Percentiles rank a stretch among this genome's conserved stretches.
Evolutionary conservation across 2,113 vertebrate genomes (phyloP).

Genomic region (Gambusia holbrooki): DNA sequence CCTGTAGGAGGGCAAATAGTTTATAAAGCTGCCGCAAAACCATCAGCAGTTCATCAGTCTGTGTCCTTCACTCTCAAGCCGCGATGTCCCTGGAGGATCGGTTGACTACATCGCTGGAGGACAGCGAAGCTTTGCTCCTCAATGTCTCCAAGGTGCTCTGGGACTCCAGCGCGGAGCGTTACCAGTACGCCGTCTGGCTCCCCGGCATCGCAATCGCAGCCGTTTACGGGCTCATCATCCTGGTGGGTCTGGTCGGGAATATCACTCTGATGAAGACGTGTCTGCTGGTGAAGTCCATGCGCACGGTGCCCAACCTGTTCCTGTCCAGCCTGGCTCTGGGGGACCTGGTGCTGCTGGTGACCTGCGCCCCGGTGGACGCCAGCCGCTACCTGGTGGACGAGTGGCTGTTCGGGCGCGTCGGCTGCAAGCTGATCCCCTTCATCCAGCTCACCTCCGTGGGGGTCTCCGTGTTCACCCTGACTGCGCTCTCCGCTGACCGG

Average conservation of each 20-base stretch:
- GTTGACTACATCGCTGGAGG: conserved; percentile 6
- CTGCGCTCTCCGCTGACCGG: conserved; percentile 95
- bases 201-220: conserved; percentile 59
- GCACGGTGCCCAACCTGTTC: conserved; percentile 93
- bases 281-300: conserved; percentile 87
- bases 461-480: conserved; percentile 97
- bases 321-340: conserved; percentile 94
- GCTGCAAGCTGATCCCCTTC: conserved; percentile 96
- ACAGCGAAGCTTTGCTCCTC: not conserved
- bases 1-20: conserved; percentile 3
- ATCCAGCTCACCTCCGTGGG: conserved; percentile 97
- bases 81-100: conserved; percentile 59
- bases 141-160: conserved; percentile 35
- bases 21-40: conserved; percentile 37
- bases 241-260: conserved; percentile 91
- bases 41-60: not conserved
- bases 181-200: conserved; percentile 54
- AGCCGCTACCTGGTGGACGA: conserved; percentile 90
- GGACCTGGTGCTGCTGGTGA: conserved; percentile 91
- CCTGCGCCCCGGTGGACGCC: conserved; percentile 95
- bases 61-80: not conserved
- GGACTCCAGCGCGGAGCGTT: conserved; percentile 13
- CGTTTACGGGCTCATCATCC: conserved; percentile 88
- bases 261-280: conserved; percentile 93
- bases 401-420: conserved; percentile 93